These are phyloP conservation scores for Epinotia brunnichana DNA, from an alignment of 2,888 invertebrate genomes.

Conservation along the genomic window DNA sequence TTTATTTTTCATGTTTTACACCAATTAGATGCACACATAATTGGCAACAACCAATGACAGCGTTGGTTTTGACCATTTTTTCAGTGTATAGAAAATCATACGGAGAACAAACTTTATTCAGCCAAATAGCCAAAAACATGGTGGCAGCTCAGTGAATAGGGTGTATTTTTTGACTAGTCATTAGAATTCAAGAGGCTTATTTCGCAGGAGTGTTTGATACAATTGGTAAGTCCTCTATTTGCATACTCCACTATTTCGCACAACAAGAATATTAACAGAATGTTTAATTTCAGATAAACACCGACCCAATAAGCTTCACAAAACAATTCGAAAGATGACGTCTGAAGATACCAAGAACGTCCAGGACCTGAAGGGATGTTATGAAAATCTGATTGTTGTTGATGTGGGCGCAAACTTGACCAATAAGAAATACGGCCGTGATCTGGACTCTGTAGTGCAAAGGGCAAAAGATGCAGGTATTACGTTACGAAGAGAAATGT, in stretches of 20 bases:
- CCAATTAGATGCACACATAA: slow-evolving; percentile 11
- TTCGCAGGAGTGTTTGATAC: slow-evolving; percentile 82
- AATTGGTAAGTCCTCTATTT: slow-evolving; percentile 71
- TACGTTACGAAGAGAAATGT: slow-evolving; percentile 42
- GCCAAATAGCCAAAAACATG: slow-evolving; percentile 77
- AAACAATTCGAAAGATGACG: slow-evolving; percentile 75
- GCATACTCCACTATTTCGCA: slow-evolving; percentile 30
- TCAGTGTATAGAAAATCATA: slow-evolving; percentile 44
- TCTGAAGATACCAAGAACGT: slow-evolving; percentile 80
- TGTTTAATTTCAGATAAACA: slow-evolving; percentile 73
- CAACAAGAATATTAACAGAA: slow-evolving; percentile 44
- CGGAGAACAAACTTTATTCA: slow-evolving; percentile 44
- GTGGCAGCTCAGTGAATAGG: slow-evolving; percentile 79
- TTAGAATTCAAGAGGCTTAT: slow-evolving; percentile 76
- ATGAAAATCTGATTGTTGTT: slow-evolving; percentile 95
- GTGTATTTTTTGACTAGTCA: slow-evolving; percentile 74
- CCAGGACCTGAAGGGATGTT: slow-evolving; percentile 89
- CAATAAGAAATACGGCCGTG: slow-evolving; percentile 95
- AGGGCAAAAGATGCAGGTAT: slow-evolving; percentile 96
- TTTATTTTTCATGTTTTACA: background rate
- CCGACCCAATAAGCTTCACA: slow-evolving; percentile 78
- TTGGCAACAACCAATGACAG: slow-evolving; percentile 5
- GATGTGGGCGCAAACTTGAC: slow-evolving; percentile 97
- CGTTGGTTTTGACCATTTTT: background rate
- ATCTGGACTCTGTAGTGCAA: slow-evolving; percentile 95